A percentile compares a stretch with the other conserved stretches of the same genome.
Conservation (phyloP, 53 echinoderm and acorn worm species). For the Paelopatides confundens region DNA sequence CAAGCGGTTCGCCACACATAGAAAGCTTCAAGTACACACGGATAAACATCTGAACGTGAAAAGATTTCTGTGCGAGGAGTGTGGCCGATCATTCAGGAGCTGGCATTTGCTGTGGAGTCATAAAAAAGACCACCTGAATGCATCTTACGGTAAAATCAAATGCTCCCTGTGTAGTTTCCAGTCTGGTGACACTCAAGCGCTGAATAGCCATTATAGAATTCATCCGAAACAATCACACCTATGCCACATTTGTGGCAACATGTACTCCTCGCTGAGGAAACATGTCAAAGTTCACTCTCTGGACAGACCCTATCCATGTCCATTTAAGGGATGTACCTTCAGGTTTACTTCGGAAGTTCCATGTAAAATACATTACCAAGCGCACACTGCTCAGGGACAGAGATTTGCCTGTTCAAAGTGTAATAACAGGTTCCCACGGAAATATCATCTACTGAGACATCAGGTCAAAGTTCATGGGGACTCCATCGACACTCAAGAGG, state of each 20-base stretch:
- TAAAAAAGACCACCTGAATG: slow-evolving; percentile 20
- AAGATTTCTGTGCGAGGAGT: slow-evolving; percentile 23
- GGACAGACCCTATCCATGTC: slow-evolving; percentile 26
- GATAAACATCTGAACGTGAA: slow-evolving; percentile 20
- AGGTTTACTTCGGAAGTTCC: slow-evolving; percentile 15
- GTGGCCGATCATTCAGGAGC: slow-evolving; percentile 16
- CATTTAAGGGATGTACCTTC: neutral
- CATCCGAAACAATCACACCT: slow-evolving; percentile 11
- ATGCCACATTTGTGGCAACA: slow-evolving; percentile 33
- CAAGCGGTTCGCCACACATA: neutral
- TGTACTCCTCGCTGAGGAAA: slow-evolving; percentile 17
- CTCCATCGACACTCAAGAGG: slow-evolving; percentile 12
- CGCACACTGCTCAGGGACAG: neutral
- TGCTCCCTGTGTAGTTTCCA: slow-evolving; percentile 16
- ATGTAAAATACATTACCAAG: slow-evolving; percentile 29
- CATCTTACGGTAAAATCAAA: slow-evolving; percentile 14
- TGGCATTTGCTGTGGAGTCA: slow-evolving; percentile 5
- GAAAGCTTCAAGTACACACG: neutral
- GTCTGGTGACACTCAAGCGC: slow-evolving; percentile 1
- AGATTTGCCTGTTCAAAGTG: slow-evolving; percentile 35
- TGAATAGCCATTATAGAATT: slow-evolving; percentile 19
- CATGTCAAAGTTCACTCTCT: slow-evolving; percentile 9
- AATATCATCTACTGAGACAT: slow-evolving; percentile 5
- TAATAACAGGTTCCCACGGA: neutral
- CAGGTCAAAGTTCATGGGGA: slow-evolving; percentile 17